Base-by-base conservation (phyloP, 2,797 vertebrate species). In the Leptoclinus maculatus region DNA sequence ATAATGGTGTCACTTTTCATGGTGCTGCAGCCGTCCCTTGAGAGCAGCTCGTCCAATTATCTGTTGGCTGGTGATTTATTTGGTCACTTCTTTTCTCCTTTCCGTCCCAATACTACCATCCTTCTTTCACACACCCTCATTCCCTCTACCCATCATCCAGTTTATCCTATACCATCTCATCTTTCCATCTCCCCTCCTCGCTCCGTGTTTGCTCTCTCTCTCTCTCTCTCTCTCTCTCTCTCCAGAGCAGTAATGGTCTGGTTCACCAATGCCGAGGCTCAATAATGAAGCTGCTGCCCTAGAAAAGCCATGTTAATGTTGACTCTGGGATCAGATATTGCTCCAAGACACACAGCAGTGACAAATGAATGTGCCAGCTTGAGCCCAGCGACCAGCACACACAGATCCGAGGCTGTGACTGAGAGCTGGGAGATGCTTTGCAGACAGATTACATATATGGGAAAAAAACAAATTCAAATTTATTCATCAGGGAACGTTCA, bases 41-140 rank as follows among this genome's bases (percentile, higher is more conserved):
- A 90, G 86, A 88, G 86, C 70, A 32, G 80, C 84, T 82, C 59
- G 68, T 92, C 90, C 90, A 91, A 93, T 94, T 92, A 93, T 92
- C 88, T 89, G 87, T 84, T 82, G 82, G 83, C 84, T 51, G 71
- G 70, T 93, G 90, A 94, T 93, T 94, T 90, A 93, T 94, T 90
- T 87, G 89, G 89, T 89, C 83, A 77, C 77, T 88, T 88, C 76
- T 83, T 88, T 90, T 74, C 80, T 85, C 79, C 83, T 74, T 39
- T 81, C 68, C 41, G 25, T 89, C 39, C 62, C 60, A 47, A 39
- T 39, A 25, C 78, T 36, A 71, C 76, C 79, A 84, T 87, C 66
- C 87, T 79, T 89, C 87, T 80, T 86, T 85, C 83, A 74, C 85
- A 73, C 69, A 77, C 72, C 39, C 76, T 69, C 73, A 68, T 76